These are phyloP conservation scores for Periophthalmus magnuspinnatus DNA, from an alignment of 2,797 vertebrate species.

Conservation along the genomic window DNA sequence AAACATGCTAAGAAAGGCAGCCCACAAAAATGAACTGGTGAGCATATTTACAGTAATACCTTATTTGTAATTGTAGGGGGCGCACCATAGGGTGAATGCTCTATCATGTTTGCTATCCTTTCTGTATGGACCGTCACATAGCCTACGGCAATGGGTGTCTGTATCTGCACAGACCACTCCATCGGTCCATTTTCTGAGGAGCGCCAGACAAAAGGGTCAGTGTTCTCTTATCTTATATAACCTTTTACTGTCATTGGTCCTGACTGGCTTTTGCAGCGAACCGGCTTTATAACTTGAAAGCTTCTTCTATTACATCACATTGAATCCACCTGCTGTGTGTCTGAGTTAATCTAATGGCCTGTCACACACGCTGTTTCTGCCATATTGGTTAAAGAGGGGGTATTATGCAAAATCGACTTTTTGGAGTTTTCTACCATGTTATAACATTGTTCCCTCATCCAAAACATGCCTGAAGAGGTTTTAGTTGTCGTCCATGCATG, in stretches of 20 bases:
- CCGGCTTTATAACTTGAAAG: not conserved
- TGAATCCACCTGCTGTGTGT: not conserved
- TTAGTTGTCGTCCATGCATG: too few relatives aligned
- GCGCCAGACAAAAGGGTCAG: not conserved
- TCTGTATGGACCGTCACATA: not conserved
- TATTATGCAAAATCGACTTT: too few relatives aligned
- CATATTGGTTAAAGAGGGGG: not conserved
- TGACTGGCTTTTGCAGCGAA: not conserved
- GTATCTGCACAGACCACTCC: not conserved
- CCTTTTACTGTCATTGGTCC: conserved; percentile 9
- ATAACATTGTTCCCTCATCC: too few relatives aligned
- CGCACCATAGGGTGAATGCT: too few relatives aligned
- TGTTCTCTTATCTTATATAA: conserved; percentile 11
- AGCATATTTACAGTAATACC: too few relatives aligned
- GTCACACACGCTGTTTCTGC: not conserved
- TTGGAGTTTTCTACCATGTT: too few relatives aligned
- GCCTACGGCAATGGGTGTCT: not conserved
- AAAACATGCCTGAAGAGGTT: not conserved
- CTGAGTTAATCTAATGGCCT: conserved; percentile 2
- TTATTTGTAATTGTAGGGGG: too few relatives aligned
- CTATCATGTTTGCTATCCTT: too few relatives aligned
- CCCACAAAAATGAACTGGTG: too few relatives aligned
- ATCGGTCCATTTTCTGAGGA: not conserved
- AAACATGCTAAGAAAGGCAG: too few relatives aligned
- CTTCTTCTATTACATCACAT: not conserved